Percentiles rank a stretch among this genome's conserved stretches.
Evolutionary conservation across 2,797 vertebrate genomes (phyloP).

Genomic region (Xenopus petersii): DNA sequence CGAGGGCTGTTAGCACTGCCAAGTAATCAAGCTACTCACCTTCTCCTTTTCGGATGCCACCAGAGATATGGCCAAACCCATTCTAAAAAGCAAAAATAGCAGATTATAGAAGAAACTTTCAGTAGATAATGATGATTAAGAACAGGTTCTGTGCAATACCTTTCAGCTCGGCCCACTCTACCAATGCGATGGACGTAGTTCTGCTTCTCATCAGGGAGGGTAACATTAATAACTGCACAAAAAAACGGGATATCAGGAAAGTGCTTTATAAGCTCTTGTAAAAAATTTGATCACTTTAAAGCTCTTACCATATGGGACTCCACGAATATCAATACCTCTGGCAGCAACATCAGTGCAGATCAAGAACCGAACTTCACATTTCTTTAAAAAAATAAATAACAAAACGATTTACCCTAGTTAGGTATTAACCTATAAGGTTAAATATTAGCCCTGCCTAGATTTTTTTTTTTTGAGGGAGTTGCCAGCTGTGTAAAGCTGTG

Average conservation of each 20-base stretch:
- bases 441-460: too few relatives aligned
- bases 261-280: background rate
- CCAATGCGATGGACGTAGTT: constrained; percentile 98
- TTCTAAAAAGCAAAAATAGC: constrained; percentile 66
- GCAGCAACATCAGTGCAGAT: constrained; percentile 97
- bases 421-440: too few relatives aligned
- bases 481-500: too few relatives aligned
- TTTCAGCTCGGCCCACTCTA: constrained; percentile 93
- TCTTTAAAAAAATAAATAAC: constrained; percentile 62
- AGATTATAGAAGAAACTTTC: background rate
- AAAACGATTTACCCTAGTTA: too few relatives aligned
- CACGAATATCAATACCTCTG: constrained; percentile 92
- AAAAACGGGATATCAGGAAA: background rate
- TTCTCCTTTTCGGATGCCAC: constrained; percentile 97
- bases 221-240: constrained; percentile 88
- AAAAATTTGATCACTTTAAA: background rate
- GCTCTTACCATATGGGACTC: constrained; percentile 88
- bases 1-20: too few relatives aligned
- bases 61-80: constrained; percentile 95
- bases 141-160: constrained; percentile 8
- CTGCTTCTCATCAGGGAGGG: constrained; percentile 95
- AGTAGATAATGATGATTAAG: constrained; percentile 1
- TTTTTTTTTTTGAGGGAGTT: too few relatives aligned
- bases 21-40: constrained; percentile 62
- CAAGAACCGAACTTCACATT: constrained; percentile 85